phyloP scores from a whole-genome alignment of 1,140 invertebrate species.

The Lucilia cuprina region DNA sequence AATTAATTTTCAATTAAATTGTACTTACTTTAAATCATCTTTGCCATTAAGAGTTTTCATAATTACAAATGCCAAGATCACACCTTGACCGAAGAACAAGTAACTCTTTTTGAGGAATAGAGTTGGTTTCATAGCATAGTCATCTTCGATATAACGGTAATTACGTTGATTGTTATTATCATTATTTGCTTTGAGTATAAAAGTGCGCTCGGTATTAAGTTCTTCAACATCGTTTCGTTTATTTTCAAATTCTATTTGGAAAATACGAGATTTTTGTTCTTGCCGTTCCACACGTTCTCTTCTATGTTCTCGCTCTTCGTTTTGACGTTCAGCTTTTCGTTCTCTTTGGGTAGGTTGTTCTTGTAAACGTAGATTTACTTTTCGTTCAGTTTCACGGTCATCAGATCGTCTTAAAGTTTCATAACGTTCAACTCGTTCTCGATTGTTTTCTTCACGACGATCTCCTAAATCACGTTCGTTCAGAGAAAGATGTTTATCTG shows the following conservation, averaged over 20 bases:
- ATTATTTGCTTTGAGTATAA: not conserved
- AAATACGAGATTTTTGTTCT: no score
- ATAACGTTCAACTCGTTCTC: not conserved
- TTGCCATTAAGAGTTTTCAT: conserved; percentile 21
- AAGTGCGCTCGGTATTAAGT: not conserved
- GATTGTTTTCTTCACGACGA: not conserved
- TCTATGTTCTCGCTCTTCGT: not conserved
- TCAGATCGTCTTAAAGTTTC: not conserved
- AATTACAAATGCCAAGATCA: not conserved
- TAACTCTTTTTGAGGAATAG: not conserved
- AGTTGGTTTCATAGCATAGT: not conserved
- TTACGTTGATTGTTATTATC: no score
- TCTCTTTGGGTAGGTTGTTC: no score
- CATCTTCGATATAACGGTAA: not conserved
- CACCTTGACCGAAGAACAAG: conserved; percentile 5
- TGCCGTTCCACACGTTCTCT: not conserved
- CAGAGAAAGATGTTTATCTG: no score
- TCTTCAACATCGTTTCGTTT: no score
- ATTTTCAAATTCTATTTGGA: no score
- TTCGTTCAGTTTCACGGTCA: not conserved
- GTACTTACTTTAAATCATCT: conserved; percentile 23
- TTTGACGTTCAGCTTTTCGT: not conserved
- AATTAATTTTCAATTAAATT: not conserved
- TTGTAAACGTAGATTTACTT: no score
- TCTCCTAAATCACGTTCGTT: not conserved